Evolutionary conservation across 2,797 vertebrate genomes (phyloP).

Genomic region (Knipowitschia caucasica): DNA sequence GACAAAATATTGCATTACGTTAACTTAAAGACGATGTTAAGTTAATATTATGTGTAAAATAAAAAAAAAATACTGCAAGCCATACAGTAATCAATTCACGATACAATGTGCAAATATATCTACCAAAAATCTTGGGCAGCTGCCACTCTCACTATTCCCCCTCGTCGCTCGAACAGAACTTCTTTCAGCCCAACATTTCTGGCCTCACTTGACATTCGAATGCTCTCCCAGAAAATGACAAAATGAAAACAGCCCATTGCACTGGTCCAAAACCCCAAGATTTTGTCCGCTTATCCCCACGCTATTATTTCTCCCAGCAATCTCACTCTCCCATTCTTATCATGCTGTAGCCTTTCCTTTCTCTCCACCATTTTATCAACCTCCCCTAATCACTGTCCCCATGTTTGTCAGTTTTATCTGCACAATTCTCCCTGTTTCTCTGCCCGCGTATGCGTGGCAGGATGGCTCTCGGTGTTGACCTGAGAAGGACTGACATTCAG

Average conservation of each 20-base stretch:
- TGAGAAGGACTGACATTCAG: constrained; percentile 79
- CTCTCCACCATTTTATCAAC: constrained; percentile 46
- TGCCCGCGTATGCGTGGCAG: constrained; percentile 49
- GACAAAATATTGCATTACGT: no score
- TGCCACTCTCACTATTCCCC: constrained; percentile 23
- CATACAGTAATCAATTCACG: no score
- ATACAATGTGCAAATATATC: constrained; percentile 19
- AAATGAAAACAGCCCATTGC: constrained; percentile 41
- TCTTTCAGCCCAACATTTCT: constrained; percentile 28
- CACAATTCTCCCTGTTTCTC: constrained; percentile 24
- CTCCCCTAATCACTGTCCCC: constrained; percentile 54
- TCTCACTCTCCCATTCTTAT: constrained; percentile 19
- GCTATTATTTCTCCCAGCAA: constrained; percentile 28
- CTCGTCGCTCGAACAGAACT: constrained; percentile 24
- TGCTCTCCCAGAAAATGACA: constrained; percentile 41
- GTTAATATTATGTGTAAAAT: no score
- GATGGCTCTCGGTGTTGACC: constrained; percentile 71
- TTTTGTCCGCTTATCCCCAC: constrained; percentile 32
- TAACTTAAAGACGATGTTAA: no score
- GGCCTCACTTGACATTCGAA: constrained; percentile 53
- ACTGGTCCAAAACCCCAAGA: constrained; percentile 39
- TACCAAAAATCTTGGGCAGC: constrained; percentile 25
- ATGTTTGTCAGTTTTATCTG: constrained; percentile 56
- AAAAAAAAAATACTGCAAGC: no score
- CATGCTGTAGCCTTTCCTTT: constrained; percentile 16